phyloP scores from a whole-genome alignment of 1,140 invertebrate genomes.

The Dreissena polymorpha region DNA sequence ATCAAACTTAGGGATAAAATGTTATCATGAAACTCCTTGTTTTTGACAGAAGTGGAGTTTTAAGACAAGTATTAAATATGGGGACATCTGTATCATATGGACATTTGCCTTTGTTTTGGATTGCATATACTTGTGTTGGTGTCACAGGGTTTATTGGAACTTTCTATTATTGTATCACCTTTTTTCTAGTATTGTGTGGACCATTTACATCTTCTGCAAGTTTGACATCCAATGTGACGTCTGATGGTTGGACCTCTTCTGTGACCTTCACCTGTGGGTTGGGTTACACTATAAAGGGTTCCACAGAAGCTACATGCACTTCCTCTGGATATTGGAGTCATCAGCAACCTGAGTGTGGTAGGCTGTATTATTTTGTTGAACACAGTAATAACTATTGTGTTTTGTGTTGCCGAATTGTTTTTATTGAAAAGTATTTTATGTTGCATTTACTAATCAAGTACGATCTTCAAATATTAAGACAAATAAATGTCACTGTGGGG shows the following conservation, averaged over 20 bases:
- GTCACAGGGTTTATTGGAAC: no score
- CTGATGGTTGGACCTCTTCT: conserved; percentile 11
- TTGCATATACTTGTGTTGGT: no score
- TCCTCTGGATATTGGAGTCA: conserved; percentile 11
- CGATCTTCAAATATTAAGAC: not conserved
- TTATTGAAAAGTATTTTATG: not conserved
- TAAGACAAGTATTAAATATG: no score
- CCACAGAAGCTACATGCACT: conserved; percentile 1
- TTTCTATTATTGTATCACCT: no score
- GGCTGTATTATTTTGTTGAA: not conserved
- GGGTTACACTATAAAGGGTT: conserved; percentile 19
- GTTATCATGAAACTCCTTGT: no score
- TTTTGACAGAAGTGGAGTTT: no score
- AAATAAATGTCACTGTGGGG: not conserved
- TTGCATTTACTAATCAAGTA: not conserved
- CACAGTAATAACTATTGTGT: not conserved
- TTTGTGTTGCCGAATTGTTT: not conserved
- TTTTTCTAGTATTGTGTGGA: conserved; percentile 9
- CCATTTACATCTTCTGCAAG: not conserved
- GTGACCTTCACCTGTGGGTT: conserved; percentile 19
- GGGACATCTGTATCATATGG: no score
- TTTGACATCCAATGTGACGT: not conserved
- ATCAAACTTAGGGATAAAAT: no score
- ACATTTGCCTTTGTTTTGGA: no score
- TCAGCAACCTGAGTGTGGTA: conserved; percentile 23